A percentile compares a stretch with the other conserved stretches of the same genome.
These are phyloP conservation scores for Sesia apiformis DNA, from an alignment of 2,888 invertebrate species.

Conservation along the genomic window DNA sequence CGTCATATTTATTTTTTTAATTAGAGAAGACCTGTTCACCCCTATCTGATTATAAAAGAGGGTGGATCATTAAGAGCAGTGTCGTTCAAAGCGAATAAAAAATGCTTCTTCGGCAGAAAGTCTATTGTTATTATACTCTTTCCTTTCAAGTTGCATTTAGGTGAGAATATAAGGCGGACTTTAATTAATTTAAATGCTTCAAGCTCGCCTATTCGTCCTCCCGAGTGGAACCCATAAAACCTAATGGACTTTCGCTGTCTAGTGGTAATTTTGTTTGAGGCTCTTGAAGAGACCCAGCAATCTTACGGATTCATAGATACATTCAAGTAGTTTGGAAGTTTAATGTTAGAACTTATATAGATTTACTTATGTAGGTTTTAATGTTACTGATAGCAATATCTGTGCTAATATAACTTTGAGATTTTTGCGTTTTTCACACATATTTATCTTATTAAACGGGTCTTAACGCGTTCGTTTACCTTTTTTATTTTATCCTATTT, in stretches of 20 bases:
- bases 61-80: background rate
- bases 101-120: constrained; percentile 8
- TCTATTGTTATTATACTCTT: constrained; percentile 24
- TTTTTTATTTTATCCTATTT: too few species aligned
- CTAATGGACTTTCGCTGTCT: constrained; percentile 71
- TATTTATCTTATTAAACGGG: too few species aligned
- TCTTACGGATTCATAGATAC: constrained; percentile 40
- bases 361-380: background rate
- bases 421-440: too few species aligned
- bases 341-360: background rate
- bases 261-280: constrained; percentile 55
- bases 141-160: constrained; percentile 31
- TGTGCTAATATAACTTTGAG: too few species aligned
- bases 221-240: constrained; percentile 60
- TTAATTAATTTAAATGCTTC: constrained; percentile 65
- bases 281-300: constrained; percentile 31
- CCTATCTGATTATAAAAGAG: background rate
- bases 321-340: constrained; percentile 11
- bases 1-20: background rate
- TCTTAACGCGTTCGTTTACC: too few species aligned
- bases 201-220: constrained; percentile 53
- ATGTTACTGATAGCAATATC: too few species aligned
- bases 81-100: constrained; percentile 9
- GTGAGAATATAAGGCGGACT: constrained; percentile 43
- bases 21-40: background rate